These are phyloP conservation scores for Uropetala carovei DNA, from an alignment of 2,888 invertebrate species.

Conservation along the genomic window DNA sequence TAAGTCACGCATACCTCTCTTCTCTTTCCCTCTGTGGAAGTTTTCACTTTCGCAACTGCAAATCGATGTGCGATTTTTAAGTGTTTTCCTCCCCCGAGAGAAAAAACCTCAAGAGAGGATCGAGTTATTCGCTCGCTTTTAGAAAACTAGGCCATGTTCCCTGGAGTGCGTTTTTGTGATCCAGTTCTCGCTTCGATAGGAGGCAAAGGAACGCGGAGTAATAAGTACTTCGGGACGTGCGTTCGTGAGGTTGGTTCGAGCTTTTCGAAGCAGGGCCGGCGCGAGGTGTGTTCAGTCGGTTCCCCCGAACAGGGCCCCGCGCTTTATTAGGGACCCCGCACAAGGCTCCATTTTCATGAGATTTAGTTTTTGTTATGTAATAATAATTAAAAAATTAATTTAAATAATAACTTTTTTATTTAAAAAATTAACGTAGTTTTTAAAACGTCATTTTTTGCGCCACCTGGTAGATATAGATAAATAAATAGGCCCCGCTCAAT, in stretches of 20 bases:
- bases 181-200: neutral
- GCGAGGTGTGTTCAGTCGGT: no score
- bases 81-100: neutral
- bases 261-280: no score
- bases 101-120: neutral
- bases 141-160: neutral
- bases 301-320: no score
- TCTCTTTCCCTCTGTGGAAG: neutral
- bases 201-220: neutral
- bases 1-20: neutral
- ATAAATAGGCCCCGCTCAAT: no score
- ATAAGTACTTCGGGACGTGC: neutral
- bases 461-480: no score
- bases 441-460: no score
- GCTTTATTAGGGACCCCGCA: no score
- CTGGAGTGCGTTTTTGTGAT: constrained; percentile 14
- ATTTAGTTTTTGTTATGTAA: no score
- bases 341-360: no score
- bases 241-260: neutral
- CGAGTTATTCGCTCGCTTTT: neutral
- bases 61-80: neutral
- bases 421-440: no score
- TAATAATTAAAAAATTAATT: no score
- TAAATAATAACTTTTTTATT: no score
- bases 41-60: constrained; percentile 3